Percentiles rank a stretch among this genome's conserved stretches.
These are phyloP conservation scores for Cryptotis parvus DNA, from an alignment of 2,113 vertebrate genomes.

Conservation along the genomic window DNA sequence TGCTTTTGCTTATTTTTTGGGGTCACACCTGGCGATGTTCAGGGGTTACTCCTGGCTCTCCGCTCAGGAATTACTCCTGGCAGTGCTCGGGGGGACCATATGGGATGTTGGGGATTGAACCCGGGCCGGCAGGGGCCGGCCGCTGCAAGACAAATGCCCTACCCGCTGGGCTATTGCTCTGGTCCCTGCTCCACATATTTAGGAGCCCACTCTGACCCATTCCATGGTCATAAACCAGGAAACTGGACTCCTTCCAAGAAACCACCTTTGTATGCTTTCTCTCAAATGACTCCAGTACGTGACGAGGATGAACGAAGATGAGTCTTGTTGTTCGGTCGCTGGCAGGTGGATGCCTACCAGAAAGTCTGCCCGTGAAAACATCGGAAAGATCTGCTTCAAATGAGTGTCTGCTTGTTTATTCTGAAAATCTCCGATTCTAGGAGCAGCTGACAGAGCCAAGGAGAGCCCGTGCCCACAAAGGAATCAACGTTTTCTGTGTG, in stretches of 20 bases:
- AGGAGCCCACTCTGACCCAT: background rate
- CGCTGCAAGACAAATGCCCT: too few species aligned
- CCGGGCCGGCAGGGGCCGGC: too few species aligned
- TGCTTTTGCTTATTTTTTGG: too few species aligned
- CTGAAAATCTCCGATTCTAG: background rate
- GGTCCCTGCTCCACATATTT: background rate
- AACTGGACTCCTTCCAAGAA: background rate
- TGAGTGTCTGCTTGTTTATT: background rate
- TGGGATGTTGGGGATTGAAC: too few species aligned
- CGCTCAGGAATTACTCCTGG: too few species aligned
- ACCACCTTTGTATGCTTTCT: background rate
- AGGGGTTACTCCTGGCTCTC: too few species aligned
- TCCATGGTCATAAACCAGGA: background rate
- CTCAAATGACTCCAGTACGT: background rate
- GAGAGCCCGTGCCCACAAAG: background rate
- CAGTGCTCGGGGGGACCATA: too few species aligned
- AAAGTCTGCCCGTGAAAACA: slow-evolving; percentile 25
- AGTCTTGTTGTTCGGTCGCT: background rate
- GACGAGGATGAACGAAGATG: background rate
- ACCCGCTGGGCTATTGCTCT: too few species aligned
- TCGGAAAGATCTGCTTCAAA: background rate
- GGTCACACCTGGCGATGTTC: too few species aligned
- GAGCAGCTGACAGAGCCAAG: slow-evolving; percentile 8
- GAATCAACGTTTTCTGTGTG: background rate
- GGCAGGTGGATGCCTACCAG: background rate